Evolutionary conservation across 2,113 vertebrate species (phyloP).

Genomic region (Haliaeetus leucogaster): DNA sequence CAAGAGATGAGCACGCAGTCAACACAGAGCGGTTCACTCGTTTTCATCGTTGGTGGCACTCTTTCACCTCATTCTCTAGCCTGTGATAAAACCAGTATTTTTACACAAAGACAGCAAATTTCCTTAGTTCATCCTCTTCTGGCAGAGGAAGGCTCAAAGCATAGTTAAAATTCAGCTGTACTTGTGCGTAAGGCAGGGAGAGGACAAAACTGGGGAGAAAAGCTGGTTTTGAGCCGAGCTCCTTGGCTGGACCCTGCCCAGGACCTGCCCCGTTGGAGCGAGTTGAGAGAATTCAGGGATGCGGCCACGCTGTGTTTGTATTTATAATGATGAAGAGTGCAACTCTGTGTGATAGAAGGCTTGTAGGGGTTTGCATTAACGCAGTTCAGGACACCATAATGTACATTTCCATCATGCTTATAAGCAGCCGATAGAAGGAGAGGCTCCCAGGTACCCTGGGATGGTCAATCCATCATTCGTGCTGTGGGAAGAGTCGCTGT

Average conservation of each 20-base stretch:
- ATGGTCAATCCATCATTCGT: background rate
- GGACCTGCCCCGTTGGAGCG: accelerated
- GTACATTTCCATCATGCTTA: accelerated
- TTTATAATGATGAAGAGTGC: accelerated
- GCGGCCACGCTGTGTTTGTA: accelerated
- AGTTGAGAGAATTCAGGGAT: background rate
- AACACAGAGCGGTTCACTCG: accelerated
- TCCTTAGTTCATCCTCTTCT: background rate
- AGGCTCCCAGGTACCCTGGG: background rate
- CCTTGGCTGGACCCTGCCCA: background rate
- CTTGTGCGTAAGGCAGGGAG: background rate
- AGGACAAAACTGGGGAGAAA: background rate
- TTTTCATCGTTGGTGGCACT: accelerated
- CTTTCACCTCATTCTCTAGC: background rate
- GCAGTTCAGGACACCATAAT: background rate
- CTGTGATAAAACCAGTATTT: background rate
- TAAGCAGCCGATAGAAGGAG: background rate
- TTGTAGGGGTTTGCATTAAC: background rate
- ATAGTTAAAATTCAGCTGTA: background rate
- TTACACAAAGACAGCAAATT: background rate
- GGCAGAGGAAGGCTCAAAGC: background rate
- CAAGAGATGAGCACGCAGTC: background rate
- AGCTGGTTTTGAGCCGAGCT: background rate
- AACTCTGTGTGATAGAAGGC: too few relatives aligned
- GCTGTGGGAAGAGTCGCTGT: too few relatives aligned